Evolutionary conservation across 1,140 invertebrate species (phyloP), one percentile per base, ranked within the genome.

Genomic region (Cotesia glomerata): DNA sequence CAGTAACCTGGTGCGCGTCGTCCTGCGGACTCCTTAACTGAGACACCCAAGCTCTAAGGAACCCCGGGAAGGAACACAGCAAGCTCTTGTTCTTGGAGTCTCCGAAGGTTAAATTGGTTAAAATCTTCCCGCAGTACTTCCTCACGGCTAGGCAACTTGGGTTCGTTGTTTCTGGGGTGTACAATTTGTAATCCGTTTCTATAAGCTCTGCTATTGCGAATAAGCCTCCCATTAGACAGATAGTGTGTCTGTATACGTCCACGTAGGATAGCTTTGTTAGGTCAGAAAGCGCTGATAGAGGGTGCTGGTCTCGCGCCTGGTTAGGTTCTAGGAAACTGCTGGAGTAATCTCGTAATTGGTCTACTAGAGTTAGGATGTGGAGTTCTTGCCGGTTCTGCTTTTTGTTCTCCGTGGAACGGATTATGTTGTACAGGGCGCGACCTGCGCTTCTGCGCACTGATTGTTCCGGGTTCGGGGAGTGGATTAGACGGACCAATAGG

Each of bases 221-320:
- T 9, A 98, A 89, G 0, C 95, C 96, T 26, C 97, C 97, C 54
- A 99, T 84, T 75, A 95, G 93, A 83, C 96, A 98, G 89, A 99
- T 98, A 1, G 96, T 95, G 84, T 96, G 94, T 4, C 97, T 89
- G 84, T 98, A 96, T 75, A 97, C 95, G 82, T 98, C 96, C 82
- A 98, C 97, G 86, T 98, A 98, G 0, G 97, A 98, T 1, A 98
- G 87, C 82, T 98, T 97, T 95, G 98, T 98, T 11, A 99, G 86
- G 39, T 95, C 94, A 0, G 95, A 95, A 49, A 98, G 94, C 11
- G 94, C 92, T 84, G 93, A 86, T 82, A 90, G 92, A 0, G 96
- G 96, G 88, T 98, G 96, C 64, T 93, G 93, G 5, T 91, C 88
- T 71, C 93, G 91, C 92, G 82, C 89, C 16, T 1, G 34, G 68